Conservation (phyloP, 2,113 vertebrate genomes). For the Lamprologus ornatipinnis region DNA sequence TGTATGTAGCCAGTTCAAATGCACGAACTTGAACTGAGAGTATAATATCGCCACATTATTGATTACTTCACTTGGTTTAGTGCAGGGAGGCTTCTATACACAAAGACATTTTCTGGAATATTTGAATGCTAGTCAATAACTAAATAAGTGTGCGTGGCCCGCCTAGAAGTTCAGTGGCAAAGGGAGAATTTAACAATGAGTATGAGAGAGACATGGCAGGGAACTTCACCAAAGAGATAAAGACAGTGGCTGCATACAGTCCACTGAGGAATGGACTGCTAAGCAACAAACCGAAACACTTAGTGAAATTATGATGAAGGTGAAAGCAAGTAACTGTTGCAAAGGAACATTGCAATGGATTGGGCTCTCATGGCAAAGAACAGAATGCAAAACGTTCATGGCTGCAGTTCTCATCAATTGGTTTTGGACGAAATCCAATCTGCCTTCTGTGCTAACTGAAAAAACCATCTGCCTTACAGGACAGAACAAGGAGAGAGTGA, state of each 20-base stretch:
- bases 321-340: background rate
- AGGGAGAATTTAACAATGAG: background rate
- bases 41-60: background rate
- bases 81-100: background rate
- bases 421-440: constrained; percentile 35
- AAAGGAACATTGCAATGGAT: background rate
- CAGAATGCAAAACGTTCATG: constrained; percentile 12
- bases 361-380: constrained; percentile 32
- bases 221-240: background rate
- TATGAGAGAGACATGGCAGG: background rate
- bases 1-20: background rate
- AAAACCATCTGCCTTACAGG: constrained; percentile 3
- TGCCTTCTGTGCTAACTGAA: constrained; percentile 6
- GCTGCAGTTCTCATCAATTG: constrained; percentile 7
- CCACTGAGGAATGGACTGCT: background rate
- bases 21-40: background rate
- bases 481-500: background rate
- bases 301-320: background rate
- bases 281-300: background rate
- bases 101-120: background rate
- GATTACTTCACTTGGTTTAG: constrained; percentile 12
- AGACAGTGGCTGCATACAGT: background rate
- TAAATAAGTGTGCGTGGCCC: background rate
- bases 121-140: background rate
- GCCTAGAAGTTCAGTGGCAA: background rate